A percentile compares a stretch with the other conserved stretches of the same genome.
These are phyloP conservation scores for Lysandra coridon DNA, from an alignment of 2,888 invertebrate species.

Conservation along the genomic window DNA sequence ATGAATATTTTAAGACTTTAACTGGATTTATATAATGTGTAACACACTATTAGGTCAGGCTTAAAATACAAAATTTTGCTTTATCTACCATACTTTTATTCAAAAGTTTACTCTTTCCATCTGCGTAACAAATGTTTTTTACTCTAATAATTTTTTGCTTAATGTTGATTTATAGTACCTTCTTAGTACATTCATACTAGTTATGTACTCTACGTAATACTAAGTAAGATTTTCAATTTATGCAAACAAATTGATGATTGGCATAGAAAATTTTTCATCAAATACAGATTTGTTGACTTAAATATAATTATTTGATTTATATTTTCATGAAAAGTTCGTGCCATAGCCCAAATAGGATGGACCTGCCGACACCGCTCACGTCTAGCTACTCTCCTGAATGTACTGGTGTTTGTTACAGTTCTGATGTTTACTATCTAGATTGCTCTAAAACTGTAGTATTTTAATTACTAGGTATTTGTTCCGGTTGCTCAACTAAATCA, in stretches of 20 bases:
- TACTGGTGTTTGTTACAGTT: neutral
- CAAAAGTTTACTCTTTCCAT: too few relatives aligned
- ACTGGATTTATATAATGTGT: too few relatives aligned
- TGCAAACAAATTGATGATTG: neutral
- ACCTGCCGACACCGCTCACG: neutral
- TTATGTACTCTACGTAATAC: too few relatives aligned
- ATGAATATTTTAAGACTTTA: too few relatives aligned
- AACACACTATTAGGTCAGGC: too few relatives aligned
- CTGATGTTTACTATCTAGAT: neutral
- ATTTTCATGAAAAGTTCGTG: conserved; percentile 2
- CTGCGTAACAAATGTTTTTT: too few relatives aligned
- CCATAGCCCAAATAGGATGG: neutral
- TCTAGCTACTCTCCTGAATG: neutral
- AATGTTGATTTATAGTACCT: too few relatives aligned
- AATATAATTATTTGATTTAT: neutral
- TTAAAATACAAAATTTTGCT: too few relatives aligned
- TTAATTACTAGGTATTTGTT: neutral
- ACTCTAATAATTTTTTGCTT: too few relatives aligned
- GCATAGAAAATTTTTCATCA: neutral
- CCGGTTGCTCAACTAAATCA: neutral
- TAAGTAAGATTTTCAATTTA: too few relatives aligned
- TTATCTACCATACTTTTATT: too few relatives aligned
- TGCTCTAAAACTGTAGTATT: neutral
- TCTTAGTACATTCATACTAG: too few relatives aligned
- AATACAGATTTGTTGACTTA: neutral